Conservation (phyloP, 1,140 invertebrate genomes). For the Ladona fulva region DNA sequence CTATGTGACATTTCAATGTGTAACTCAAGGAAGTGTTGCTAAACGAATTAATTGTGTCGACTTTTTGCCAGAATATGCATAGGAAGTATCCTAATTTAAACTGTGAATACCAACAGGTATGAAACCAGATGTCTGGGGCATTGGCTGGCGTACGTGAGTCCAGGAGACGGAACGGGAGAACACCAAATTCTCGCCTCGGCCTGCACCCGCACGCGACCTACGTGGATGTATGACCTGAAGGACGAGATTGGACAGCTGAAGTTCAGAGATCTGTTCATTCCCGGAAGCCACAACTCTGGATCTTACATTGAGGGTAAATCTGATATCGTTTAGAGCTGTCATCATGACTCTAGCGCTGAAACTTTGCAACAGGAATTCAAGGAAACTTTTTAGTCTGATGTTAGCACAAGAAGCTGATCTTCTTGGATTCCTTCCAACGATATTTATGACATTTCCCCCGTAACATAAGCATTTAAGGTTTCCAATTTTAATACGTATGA, state of each 20-base stretch:
- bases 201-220: slow-evolving; percentile 44
- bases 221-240: slow-evolving; percentile 46
- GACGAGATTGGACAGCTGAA: slow-evolving; percentile 33
- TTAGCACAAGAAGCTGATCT: too few relatives aligned
- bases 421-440: too few relatives aligned
- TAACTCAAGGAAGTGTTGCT: too few relatives aligned
- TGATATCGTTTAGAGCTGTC: slow-evolving; percentile 40
- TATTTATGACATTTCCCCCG: too few relatives aligned
- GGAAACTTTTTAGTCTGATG: too few relatives aligned
- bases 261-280: slow-evolving; percentile 46
- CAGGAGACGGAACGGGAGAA: neutral
- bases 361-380: too few relatives aligned
- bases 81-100: too few relatives aligned
- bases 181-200: slow-evolving; percentile 21
- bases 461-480: too few relatives aligned
- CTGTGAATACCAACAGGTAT: neutral
- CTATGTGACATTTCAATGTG: too few relatives aligned
- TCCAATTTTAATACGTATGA: too few relatives aligned
- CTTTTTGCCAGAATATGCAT: too few relatives aligned
- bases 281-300: slow-evolving; percentile 55
- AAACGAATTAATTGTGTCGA: too few relatives aligned
- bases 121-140: neutral
- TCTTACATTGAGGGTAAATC: slow-evolving; percentile 33
- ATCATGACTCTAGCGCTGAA: slow-evolving; percentile 17
- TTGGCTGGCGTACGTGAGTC: neutral